Conservation (phyloP, 2,113 vertebrate species). For the Falco punctatus region DNA sequence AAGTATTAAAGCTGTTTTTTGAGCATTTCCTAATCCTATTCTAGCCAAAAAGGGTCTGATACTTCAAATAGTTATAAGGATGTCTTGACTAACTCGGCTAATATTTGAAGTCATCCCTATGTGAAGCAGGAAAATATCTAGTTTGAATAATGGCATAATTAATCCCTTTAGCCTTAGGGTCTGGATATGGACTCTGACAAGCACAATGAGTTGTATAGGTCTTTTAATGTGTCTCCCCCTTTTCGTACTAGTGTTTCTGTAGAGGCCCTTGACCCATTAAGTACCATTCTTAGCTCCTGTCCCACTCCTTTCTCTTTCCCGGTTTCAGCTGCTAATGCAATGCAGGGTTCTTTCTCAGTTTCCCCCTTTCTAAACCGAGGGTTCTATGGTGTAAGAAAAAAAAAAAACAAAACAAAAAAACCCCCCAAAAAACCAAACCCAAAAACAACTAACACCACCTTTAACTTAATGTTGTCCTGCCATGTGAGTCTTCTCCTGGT, state of each 20-base stretch:
- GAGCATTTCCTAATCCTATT: neutral
- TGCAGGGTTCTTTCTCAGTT: neutral
- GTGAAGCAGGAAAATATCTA: neutral
- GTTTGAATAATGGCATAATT: neutral
- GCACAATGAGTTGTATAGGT: neutral
- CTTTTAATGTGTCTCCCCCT: neutral
- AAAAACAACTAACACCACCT: neutral
- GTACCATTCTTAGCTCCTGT: neutral
- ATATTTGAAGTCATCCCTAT: neutral
- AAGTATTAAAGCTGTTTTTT: neutral
- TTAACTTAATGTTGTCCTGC: neutral
- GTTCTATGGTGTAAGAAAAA: neutral
- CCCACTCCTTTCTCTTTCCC: neutral
- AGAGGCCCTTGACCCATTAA: neutral
- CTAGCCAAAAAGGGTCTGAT: neutral
- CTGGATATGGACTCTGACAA: neutral
- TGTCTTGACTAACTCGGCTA: neutral
- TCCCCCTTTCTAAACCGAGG: neutral
- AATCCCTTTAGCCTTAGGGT: neutral
- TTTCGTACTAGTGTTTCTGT: neutral
- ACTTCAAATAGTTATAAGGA: neutral
- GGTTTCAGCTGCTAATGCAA: neutral
- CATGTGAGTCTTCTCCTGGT: neutral
- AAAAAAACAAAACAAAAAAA: neutral
- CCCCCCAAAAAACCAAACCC: no score